Evolutionary conservation across 2,797 vertebrate species (phyloP), one percentile per base, ranked within the genome.

Genomic region (Sebastolobus altivelis): DNA sequence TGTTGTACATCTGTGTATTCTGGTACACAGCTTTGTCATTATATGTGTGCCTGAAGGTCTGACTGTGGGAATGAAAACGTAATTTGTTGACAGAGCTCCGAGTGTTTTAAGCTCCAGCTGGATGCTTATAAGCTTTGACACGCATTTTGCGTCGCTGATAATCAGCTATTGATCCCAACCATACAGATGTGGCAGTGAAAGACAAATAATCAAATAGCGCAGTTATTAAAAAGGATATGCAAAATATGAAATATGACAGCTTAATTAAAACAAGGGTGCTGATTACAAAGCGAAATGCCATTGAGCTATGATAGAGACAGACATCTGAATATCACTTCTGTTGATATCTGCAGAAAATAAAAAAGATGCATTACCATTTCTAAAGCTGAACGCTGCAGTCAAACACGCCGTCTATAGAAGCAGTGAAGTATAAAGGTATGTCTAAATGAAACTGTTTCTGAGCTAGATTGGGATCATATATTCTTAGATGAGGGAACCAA

Each of bases 391-490:
- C 20, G 33, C 65, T 80, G 63, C 31, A 46, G 65, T 6, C 37
- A 25, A 78, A 46, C 33, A 37, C 10, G 40, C 20, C 1, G 18
- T 76, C 72, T 62, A 58, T 38, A 70, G 79, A 33, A 40, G 77
- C 71, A 62, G 62, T 12, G 11, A 43, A 62, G 68, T 69, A 59
- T 62, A 66, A 82, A 69, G 55, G 46, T 73, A 80, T 16, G 35
- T 87, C 84, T 75, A 70, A 88, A 88, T 82, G 71, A 81, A 89
- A 85, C 69, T 73, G 74, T 88, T 86, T 79, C 73, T 73, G 10
- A 54, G 75, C 59, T 43, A 87, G 76, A 93, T 78, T 87, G 80
- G 78, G 77, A 90, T 91, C 79, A 85, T 89, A 86, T 86, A 75
- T 84, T 88, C 77, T 81, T 67, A 68, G 73, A 88, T 87, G 70